A percentile compares a stretch with the other conserved stretches of the same genome.
phyloP scores from a whole-genome alignment of 2,797 vertebrate species.

The Bucorvus abyssinicus region DNA sequence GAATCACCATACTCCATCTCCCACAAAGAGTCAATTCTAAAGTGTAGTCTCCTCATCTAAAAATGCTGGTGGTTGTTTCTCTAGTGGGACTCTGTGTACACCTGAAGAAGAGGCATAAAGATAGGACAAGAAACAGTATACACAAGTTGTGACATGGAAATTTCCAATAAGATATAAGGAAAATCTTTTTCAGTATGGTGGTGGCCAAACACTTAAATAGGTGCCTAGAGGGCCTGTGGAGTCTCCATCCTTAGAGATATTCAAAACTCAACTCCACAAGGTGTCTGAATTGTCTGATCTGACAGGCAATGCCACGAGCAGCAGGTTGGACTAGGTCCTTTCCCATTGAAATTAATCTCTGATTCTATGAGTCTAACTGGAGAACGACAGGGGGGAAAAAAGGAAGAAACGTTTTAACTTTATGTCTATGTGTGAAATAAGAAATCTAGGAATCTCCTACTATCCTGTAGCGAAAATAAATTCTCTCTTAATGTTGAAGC shows the following conservation, averaged over 20 bases:
- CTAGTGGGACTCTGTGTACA: no score
- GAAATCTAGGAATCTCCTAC: not conserved
- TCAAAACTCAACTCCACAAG: not conserved
- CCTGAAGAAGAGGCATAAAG: not conserved
- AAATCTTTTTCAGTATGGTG: not conserved
- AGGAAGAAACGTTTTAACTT: not conserved
- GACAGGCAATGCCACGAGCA: fast-evolving
- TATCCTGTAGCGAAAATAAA: not conserved
- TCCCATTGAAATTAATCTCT: not conserved
- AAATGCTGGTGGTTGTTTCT: not conserved
- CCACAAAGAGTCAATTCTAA: not conserved
- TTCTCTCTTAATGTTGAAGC: not conserved
- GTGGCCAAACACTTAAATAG: not conserved
- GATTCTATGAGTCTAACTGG: not conserved
- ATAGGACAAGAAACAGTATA: not conserved
- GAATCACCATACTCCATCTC: not conserved
- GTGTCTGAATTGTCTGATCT: not conserved
- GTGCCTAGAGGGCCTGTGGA: not conserved
- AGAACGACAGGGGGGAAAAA: not conserved
- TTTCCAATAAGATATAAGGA: not conserved
- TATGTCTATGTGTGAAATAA: not conserved
- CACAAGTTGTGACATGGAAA: not conserved
- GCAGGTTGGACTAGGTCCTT: not conserved
- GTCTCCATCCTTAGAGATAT: not conserved
- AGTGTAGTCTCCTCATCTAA: not conserved